Conservation (phyloP, 2,888 invertebrate species). For the Leucoma salicis region DNA sequence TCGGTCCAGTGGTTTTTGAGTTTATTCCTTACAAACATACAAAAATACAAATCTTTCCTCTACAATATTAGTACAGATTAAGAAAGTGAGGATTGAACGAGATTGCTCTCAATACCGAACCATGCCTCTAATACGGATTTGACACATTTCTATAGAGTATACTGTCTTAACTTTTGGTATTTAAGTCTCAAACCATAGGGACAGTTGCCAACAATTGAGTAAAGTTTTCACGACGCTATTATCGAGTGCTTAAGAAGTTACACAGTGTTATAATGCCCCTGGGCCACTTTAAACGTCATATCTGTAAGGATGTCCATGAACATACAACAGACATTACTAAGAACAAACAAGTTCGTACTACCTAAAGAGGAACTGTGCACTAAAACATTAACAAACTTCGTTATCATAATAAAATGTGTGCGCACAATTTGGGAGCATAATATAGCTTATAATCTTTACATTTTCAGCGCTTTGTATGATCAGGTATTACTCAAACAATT, state of each 20-base stretch:
- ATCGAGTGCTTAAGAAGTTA: neutral
- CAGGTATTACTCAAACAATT: too few relatives aligned
- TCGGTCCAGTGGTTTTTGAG: too few relatives aligned
- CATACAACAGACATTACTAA: neutral
- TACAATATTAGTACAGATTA: too few relatives aligned
- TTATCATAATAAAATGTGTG: neutral
- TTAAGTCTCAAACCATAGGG: neutral
- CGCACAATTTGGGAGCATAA: neutral
- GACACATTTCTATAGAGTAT: too few relatives aligned
- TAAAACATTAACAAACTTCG: neutral
- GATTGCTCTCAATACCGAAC: too few relatives aligned
- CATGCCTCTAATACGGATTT: too few relatives aligned
- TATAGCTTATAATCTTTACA: too few relatives aligned
- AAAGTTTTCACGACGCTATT: neutral
- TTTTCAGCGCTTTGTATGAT: too few relatives aligned
- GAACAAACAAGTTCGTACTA: neutral
- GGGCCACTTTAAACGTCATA: neutral
- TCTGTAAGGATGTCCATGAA: neutral
- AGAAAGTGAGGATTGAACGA: too few relatives aligned
- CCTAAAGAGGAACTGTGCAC: neutral
- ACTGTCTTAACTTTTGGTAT: too few relatives aligned
- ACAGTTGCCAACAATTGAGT: neutral
- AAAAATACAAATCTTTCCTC: too few relatives aligned
- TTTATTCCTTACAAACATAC: too few relatives aligned
- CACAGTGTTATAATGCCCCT: neutral